These are phyloP conservation scores for Boloria selene DNA, from an alignment of 2,888 invertebrate species.

Conservation along the genomic window DNA sequence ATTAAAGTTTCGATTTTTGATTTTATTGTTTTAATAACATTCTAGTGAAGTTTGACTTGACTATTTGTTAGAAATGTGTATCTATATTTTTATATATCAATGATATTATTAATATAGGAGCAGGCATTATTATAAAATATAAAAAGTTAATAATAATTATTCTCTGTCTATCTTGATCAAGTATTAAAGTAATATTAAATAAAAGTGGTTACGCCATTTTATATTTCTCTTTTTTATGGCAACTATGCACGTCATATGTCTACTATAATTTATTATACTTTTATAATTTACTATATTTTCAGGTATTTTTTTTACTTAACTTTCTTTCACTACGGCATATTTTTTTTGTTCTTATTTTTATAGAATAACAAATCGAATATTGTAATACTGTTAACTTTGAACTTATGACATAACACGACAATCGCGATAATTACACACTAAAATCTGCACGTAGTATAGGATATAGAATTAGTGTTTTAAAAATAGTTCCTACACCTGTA, in stretches of 20 bases:
- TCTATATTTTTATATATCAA: not conserved
- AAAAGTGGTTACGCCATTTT: not conserved
- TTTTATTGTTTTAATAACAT: too few species aligned
- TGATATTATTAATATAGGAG: not conserved
- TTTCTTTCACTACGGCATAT: conserved; percentile 2
- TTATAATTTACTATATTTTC: not conserved
- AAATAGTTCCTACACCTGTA: too few species aligned
- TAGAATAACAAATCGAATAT: too few species aligned
- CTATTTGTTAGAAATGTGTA: too few species aligned
- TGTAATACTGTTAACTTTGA: too few species aligned
- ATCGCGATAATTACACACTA: too few species aligned
- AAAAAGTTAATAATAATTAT: not conserved
- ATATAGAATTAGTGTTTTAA: too few species aligned
- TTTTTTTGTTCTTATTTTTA: not conserved
- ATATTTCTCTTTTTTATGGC: not conserved
- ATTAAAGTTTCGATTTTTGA: too few species aligned
- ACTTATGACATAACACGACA: too few species aligned
- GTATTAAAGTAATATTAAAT: not conserved
- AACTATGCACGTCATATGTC: conserved; percentile 11
- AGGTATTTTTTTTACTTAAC: not conserved
- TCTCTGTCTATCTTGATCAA: not conserved
- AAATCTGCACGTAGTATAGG: too few species aligned
- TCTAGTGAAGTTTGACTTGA: too few species aligned
- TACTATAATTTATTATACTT: not conserved
- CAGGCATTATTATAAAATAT: not conserved